Conservation (phyloP, 2,797 vertebrate genomes). For the Crenichthys baileyi region DNA sequence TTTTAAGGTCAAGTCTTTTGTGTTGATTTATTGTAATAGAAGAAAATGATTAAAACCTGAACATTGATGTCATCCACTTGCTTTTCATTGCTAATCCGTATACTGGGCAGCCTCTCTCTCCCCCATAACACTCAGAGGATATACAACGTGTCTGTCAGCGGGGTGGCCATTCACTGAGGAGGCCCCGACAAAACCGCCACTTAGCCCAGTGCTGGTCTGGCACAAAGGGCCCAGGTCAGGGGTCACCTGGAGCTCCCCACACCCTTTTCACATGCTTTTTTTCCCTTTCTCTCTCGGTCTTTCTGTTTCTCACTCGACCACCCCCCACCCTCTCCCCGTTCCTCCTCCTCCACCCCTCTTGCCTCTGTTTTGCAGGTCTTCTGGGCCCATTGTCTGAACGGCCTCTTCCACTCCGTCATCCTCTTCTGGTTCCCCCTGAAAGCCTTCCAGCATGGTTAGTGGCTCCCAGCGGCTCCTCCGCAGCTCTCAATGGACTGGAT, state of each 20-base stretch:
- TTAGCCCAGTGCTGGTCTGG: conserved; percentile 89
- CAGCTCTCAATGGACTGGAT: conserved; percentile 52
- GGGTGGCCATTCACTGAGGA: conserved; percentile 86
- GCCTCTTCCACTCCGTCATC: conserved; percentile 99
- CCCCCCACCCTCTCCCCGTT: conserved; percentile 54
- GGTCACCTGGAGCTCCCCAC: conserved; percentile 87
- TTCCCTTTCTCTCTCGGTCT: conserved; percentile 78
- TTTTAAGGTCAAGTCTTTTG: conserved; percentile 8
- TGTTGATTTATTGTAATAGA: neutral
- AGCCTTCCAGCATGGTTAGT: conserved; percentile 98
- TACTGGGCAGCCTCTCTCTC: conserved; percentile 61
- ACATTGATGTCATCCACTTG: conserved; percentile 34
- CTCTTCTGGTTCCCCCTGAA: conserved; percentile 99
- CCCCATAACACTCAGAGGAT: conserved; percentile 77
- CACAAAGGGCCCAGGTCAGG: conserved; percentile 91
- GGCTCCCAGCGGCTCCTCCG: conserved; percentile 69
- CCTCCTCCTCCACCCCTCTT: conserved; percentile 76
- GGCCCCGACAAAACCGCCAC: conserved; percentile 91
- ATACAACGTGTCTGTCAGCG: conserved; percentile 95
- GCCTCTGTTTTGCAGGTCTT: conserved; percentile 89
- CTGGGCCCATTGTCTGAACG: conserved; percentile 99
- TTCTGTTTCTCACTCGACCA: conserved; percentile 80
- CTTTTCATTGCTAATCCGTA: conserved; percentile 55
- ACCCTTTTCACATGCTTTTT: conserved; percentile 90
- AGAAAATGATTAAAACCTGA: conserved; percentile 40